Conservation (phyloP, 2,888 invertebrate species). For the Drosophila flavopinicola region DNA sequence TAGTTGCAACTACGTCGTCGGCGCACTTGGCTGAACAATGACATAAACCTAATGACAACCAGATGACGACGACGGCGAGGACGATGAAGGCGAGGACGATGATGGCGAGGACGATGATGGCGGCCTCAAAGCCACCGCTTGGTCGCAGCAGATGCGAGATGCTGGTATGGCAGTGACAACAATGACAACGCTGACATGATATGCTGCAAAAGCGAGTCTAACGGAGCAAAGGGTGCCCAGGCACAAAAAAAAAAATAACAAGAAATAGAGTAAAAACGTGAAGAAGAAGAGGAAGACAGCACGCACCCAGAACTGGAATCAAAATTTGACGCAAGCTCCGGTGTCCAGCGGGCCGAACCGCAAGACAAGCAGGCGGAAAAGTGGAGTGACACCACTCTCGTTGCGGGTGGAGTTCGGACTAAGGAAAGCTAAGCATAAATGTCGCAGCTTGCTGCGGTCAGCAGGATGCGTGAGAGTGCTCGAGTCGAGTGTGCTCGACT, state of each 20-base stretch:
- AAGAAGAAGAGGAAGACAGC: neutral
- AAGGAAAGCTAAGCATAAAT: slow-evolving; percentile 12
- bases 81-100: neutral
- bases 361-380: slow-evolving; percentile 11
- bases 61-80: slow-evolving; percentile 1
- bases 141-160: slow-evolving; percentile 1
- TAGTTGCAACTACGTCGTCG: slow-evolving; percentile 45
- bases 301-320: slow-evolving; percentile 2
- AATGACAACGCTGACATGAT: slow-evolving; percentile 60
- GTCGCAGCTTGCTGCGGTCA: slow-evolving; percentile 8
- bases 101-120: neutral
- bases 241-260: neutral
- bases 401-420: neutral
- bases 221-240: neutral
- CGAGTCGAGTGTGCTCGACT: neutral
- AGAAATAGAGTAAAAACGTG: too few relatives aligned
- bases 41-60: slow-evolving; percentile 63
- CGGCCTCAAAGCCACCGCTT: slow-evolving; percentile 6
- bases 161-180: slow-evolving; percentile 61
- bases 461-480: neutral
- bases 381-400: slow-evolving; percentile 1
- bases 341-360: slow-evolving; percentile 4
- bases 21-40: slow-evolving; percentile 67
- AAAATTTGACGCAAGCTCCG: slow-evolving; percentile 13
- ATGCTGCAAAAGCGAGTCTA: slow-evolving; percentile 25